Base-by-base conservation (phyloP, 23 tunicate genomes). In the Phallusia fumigata region DNA sequence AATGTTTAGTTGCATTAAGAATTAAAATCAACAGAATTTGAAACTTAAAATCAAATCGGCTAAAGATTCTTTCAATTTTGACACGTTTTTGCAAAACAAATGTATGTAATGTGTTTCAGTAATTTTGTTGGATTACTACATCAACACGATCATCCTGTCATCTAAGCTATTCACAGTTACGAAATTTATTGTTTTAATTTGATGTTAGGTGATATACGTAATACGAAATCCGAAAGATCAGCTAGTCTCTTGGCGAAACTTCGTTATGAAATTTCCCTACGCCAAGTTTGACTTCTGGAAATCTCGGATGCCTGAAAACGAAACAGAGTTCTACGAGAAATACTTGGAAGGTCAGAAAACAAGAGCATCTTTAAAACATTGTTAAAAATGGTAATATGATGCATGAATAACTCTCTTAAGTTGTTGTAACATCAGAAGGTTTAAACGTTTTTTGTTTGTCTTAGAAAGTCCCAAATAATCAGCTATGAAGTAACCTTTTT, bases 181-280 rank as follows among this genome's bases (percentile, higher is more conserved):
- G 16, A 58, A 58, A 1, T 6, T 6, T 6, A 3, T 58, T 58
- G 15, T 6, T 6, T 58, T 6, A 6, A 21, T 6, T 58, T 11
- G 28, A 1, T n/a, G n/a, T 58, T 16, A 58, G 69, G 69, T 58
- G 8, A 58, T 58, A 22, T 58, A 58, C 28, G 69, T 58, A 16
- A 58, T 58, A 58, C 26, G 69, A 24, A 58, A 58, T 58, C 69
- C 69, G 5, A 58, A 58, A 24, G 69, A 58, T 58, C 69, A 58
- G 13, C 26, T 58, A 1, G 69, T 58, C 69, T 58, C 69, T 22
- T 58, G 69, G 69, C 26, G 69, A 58, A 58, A 58, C 69, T 58
- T 58, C 13, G 69, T 24, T 13, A 58, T 21, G 28, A 58, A 58
- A 5, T 58, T 58, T 58, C 69, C 69, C 13, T 58, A 21, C 69